Evolutionary conservation across 2,888 invertebrate species (phyloP).

Genomic region (Oligia latruncula): DNA sequence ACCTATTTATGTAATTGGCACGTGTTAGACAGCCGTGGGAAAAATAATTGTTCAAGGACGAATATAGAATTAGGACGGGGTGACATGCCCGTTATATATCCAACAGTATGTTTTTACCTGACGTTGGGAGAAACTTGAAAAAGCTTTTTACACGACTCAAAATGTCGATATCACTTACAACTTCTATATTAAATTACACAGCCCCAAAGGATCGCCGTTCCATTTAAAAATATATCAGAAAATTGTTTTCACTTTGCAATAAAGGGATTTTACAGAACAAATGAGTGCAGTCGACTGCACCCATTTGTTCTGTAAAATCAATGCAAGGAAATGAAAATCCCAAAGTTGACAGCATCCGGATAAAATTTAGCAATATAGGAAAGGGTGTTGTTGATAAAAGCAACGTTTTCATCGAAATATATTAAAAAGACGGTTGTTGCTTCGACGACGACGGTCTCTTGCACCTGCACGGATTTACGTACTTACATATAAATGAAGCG

Average conservation of each 20-base stretch:
- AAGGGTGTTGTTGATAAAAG: slow-evolving; percentile 27
- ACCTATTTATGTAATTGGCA: slow-evolving; percentile 40
- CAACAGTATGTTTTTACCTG: slow-evolving; percentile 33
- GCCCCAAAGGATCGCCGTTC: slow-evolving; percentile 17
- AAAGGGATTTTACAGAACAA: slow-evolving; percentile 17
- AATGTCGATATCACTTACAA: slow-evolving; percentile 45
- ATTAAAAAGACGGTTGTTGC: slow-evolving; percentile 17
- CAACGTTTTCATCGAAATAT: slow-evolving; percentile 44
- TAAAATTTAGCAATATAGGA: slow-evolving; percentile 21
- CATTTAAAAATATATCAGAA: slow-evolving; percentile 18
- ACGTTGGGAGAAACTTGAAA: slow-evolving; percentile 30
- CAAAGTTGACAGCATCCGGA: slow-evolving; percentile 13
- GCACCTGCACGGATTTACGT: slow-evolving; percentile 43
- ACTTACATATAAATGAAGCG: slow-evolving; percentile 24
- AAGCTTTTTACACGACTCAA: slow-evolving; percentile 36
- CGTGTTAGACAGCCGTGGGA: slow-evolving; percentile 38
- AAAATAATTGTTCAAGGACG: slow-evolving; percentile 62
- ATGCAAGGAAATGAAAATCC: slow-evolving; percentile 19
- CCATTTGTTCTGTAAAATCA: no score
- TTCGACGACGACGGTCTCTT: slow-evolving; percentile 12
- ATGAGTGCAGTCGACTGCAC: slow-evolving; percentile 10
- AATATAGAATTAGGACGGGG: slow-evolving; percentile 42
- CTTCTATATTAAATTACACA: slow-evolving; percentile 37
- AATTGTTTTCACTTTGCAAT: slow-evolving; percentile 28
- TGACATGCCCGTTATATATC: slow-evolving; percentile 30